phyloP scores from a whole-genome alignment of 2,113 vertebrate species.

The Cygnus atratus region DNA sequence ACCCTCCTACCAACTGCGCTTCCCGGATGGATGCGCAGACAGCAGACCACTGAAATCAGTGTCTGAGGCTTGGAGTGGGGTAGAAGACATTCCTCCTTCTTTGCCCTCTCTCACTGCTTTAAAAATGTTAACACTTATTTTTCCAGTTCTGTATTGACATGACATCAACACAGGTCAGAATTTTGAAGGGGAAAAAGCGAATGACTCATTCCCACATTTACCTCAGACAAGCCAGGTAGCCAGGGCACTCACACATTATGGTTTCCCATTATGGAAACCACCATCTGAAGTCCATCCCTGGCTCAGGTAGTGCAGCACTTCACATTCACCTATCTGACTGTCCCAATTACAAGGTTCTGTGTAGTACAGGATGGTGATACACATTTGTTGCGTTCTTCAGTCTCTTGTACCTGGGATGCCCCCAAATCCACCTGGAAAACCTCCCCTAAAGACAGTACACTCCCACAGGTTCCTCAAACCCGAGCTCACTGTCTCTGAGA shows the following conservation, averaged over 20 bases:
- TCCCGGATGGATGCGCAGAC: background rate
- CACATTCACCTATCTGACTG: background rate
- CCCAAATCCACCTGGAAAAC: background rate
- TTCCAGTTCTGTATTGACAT: background rate
- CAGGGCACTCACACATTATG: background rate
- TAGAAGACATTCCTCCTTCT: background rate
- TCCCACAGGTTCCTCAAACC: background rate
- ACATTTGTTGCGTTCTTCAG: background rate
- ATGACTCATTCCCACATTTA: background rate
- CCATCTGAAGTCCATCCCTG: background rate
- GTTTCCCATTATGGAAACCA: background rate
- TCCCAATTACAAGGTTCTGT: background rate
- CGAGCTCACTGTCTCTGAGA: background rate
- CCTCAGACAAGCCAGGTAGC: background rate
- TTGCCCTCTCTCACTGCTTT: background rate
- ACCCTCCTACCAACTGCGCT: background rate
- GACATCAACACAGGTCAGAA: background rate
- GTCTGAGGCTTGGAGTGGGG: background rate
- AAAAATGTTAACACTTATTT: background rate
- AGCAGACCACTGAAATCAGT: fast-evolving
- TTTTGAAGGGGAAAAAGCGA: background rate
- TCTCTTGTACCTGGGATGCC: fast-evolving
- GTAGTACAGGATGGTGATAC: background rate
- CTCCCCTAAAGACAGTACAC: background rate
- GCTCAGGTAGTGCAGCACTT: background rate